Evolutionary conservation across 2,797 vertebrate genomes (phyloP), one percentile per base, ranked within the genome.

Genomic region (Spondyliosoma cantharus): DNA sequence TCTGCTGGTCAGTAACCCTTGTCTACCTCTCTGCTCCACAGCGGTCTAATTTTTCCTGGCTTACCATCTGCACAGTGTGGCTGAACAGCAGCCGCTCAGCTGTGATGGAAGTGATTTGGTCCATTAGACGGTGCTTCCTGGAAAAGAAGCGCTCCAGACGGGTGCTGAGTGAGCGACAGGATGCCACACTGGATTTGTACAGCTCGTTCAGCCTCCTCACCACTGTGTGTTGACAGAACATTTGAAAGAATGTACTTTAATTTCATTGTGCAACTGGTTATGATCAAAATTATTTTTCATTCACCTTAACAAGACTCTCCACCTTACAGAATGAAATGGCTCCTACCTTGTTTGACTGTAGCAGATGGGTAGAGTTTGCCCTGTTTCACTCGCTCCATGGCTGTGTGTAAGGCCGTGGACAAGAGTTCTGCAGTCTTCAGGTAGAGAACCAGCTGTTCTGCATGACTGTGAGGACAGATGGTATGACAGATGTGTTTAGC

Each of bases 41-140:
- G 22, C 52, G 43, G 29, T 68, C n/a, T 3, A 4, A 64, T 27
- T 50, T 15, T 22, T 68, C 37, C 37, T 0, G 22, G 32, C 86
- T 82, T 93, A 99, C 98, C 96, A 97, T 98, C 85, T 99, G 97
- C 85, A 99, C 97, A 0, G 97, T 96, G 0, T 98, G 96, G 92
- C 96, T 98, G 86, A 99, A 98, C 88, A 99, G 97, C 76, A 99
- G 96, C 86, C 96, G 96, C 92, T 99, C 98, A 0, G 98, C 98
- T 0, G 96, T 97, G 94, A 98, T 97, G 86, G 96, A 97, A 91
- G 96, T 96, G 92, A 99, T 96, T 78, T 97, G 96, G 90, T 98
- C 97, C 96, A 99, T 97, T 58, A 99, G 95, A 52, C 96, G 96
- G 86, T 99, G 97, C 86, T 99, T 99, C 86, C 96, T 96, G 88